Percentiles rank a stretch among this genome's conserved stretches.
phyloP scores from a whole-genome alignment of 37 sponge, comb jelly and placozoan species.

The Theonella swinhoei region DNA sequence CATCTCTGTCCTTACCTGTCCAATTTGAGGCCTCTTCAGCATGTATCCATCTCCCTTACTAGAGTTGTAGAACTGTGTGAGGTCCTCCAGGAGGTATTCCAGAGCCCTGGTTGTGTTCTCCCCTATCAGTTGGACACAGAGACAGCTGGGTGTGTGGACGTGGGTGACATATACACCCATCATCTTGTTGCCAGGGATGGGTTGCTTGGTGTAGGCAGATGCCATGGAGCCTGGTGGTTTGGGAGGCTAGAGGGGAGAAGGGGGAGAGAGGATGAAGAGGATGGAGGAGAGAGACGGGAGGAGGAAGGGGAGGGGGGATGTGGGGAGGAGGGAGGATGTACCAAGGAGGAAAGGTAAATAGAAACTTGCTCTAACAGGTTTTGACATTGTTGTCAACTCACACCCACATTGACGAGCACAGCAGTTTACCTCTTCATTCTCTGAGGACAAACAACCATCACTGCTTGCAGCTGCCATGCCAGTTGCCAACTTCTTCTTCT shows the following conservation, averaged over 20 bases:
- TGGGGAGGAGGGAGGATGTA: too few relatives aligned
- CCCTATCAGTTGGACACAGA: constrained; percentile 64
- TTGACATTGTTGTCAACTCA: too few relatives aligned
- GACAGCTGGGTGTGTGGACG: constrained; percentile 55
- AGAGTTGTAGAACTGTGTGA: constrained; percentile 52
- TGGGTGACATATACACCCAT: constrained; percentile 52
- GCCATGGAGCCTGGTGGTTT: not conserved
- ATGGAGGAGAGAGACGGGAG: too few relatives aligned
- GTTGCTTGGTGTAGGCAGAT: constrained; percentile 7
- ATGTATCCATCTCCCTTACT: constrained; percentile 9
- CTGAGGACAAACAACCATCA: not conserved
- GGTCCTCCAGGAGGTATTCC: constrained; percentile 62
- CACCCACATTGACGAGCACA: too few relatives aligned
- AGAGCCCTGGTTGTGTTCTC: constrained; percentile 51
- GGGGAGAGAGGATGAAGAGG: too few relatives aligned
- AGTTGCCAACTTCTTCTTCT: too few relatives aligned
- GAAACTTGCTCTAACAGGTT: too few relatives aligned
- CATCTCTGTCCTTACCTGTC: constrained; percentile 30
- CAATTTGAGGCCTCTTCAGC: constrained; percentile 13
- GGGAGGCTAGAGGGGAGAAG: not conserved
- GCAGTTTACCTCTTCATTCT: not conserved
- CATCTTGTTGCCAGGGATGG: constrained; percentile 3
- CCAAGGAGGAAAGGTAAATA: too few relatives aligned
- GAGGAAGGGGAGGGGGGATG: too few relatives aligned
- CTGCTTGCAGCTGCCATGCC: not conserved